A percentile compares a stretch with the other conserved stretches of the same genome.
Evolutionary conservation across 1,140 invertebrate species (phyloP).

Genomic region (Drosophila malerkotliana): DNA sequence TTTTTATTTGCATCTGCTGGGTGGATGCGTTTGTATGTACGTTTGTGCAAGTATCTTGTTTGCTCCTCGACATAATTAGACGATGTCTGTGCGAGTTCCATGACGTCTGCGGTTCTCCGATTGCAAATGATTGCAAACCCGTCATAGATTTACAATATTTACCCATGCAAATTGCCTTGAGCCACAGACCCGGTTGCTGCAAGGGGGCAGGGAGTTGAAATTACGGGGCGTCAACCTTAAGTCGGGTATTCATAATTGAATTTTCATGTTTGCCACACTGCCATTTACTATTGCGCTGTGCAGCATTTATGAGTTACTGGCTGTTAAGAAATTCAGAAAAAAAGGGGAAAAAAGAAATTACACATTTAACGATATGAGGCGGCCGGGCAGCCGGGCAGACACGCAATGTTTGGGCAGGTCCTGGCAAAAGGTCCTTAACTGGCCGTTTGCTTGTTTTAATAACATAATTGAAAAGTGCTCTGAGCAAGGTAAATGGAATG

Average conservation of each 20-base stretch:
- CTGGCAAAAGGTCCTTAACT: slow-evolving; percentile 58
- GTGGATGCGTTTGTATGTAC: slow-evolving; percentile 37
- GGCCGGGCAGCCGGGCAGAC: slow-evolving; percentile 14
- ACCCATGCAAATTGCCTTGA: slow-evolving; percentile 76
- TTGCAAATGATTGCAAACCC: slow-evolving; percentile 73
- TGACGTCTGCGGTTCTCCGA: slow-evolving; percentile 43
- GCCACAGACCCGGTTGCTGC: slow-evolving; percentile 67
- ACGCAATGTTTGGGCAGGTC: slow-evolving; percentile 55
- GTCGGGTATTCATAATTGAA: slow-evolving; percentile 76
- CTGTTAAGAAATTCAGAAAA: slow-evolving; percentile 46
- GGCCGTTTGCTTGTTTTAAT: slow-evolving; percentile 74
- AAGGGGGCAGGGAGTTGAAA: slow-evolving; percentile 4
- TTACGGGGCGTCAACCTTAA: slow-evolving; percentile 70
- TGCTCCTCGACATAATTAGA: slow-evolving; percentile 79
- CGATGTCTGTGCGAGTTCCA: slow-evolving; percentile 58
- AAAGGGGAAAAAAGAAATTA: slow-evolving; percentile 40
- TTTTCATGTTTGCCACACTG: slow-evolving; percentile 72
- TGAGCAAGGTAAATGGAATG: slow-evolving; percentile 63
- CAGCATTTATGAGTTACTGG: slow-evolving; percentile 54
- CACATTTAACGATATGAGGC: slow-evolving; percentile 38
- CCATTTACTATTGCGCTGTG: slow-evolving; percentile 41
- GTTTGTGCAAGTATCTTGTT: slow-evolving; percentile 54
- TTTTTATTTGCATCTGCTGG: slow-evolving; percentile 69
- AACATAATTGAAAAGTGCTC: slow-evolving; percentile 81
- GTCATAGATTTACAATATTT: slow-evolving; percentile 78